Conservation (phyloP, 2,113 vertebrate species). For the Mungos mungo region DNA sequence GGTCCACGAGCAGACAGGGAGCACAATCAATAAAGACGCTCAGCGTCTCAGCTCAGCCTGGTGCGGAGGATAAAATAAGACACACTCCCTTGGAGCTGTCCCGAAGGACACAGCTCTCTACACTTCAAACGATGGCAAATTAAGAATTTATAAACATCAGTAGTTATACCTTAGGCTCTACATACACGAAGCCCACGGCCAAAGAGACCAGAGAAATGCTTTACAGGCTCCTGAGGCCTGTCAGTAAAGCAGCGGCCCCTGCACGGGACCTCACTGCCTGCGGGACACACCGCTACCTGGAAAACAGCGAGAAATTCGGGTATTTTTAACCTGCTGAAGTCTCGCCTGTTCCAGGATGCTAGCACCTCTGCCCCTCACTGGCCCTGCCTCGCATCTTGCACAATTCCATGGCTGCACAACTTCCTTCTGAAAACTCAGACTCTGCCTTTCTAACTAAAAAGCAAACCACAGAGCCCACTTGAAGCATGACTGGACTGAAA, state of each 20-base stretch:
- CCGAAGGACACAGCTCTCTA: not conserved
- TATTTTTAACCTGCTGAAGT: not conserved
- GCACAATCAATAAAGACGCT: not conserved
- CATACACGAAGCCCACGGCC: not conserved
- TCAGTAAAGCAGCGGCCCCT: not conserved
- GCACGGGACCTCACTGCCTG: not conserved
- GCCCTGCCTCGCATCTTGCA: not conserved
- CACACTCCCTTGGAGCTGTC: not conserved
- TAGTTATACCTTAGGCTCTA: not conserved
- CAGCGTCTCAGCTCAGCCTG: not conserved
- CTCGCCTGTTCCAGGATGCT: not conserved
- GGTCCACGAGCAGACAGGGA: not conserved
- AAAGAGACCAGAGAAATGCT: not conserved
- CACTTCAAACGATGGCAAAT: not conserved
- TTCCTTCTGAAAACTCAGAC: constrained; percentile 30
- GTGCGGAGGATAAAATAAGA: not conserved
- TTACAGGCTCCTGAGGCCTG: not conserved
- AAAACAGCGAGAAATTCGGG: not conserved
- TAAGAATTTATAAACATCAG: not conserved
- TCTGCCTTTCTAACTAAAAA: constrained; percentile 36
- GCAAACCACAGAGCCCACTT: constrained; percentile 1
- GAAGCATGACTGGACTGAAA: not conserved
- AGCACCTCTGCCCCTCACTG: not conserved
- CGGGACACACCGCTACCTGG: not conserved
- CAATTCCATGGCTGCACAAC: not conserved